Percentiles rank a stretch among this genome's conserved stretches.
These are phyloP conservation scores for Caenorhabditis wallacei DNA, from an alignment of 2,888 invertebrate species.

Conservation along the genomic window DNA sequence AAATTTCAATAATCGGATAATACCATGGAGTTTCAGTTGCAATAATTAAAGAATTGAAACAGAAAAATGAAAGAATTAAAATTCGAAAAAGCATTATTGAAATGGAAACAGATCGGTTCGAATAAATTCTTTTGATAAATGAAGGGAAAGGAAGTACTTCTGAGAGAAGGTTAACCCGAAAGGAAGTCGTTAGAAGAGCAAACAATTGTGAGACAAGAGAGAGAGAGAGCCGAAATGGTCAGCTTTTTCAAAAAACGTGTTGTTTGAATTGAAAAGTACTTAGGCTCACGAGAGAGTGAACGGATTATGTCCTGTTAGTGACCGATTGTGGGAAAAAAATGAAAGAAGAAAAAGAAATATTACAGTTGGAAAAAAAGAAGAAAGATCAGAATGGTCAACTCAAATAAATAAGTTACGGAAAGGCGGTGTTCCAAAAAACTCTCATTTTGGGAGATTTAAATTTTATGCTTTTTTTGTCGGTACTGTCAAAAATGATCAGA, in stretches of 20 bases:
- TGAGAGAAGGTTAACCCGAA: slow-evolving; percentile 5
- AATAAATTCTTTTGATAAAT: background rate
- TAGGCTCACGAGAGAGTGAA: slow-evolving; percentile 55
- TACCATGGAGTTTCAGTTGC: slow-evolving; percentile 67
- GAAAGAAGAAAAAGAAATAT: slow-evolving; percentile 4
- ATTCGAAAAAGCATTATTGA: slow-evolving; percentile 5
- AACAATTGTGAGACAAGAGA: slow-evolving; percentile 54
- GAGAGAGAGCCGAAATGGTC: slow-evolving; percentile 27
- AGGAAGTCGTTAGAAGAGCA: slow-evolving; percentile 52
- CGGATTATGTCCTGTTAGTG: slow-evolving; percentile 41
- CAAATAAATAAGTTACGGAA: background rate
- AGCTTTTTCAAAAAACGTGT: slow-evolving; percentile 44
- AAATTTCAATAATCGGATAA: slow-evolving; percentile 66
- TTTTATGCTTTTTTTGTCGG: background rate
- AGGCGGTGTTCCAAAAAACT: too few species aligned
- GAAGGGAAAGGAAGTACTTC: slow-evolving; percentile 36
- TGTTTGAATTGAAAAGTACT: slow-evolving; percentile 57
- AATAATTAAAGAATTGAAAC: slow-evolving; percentile 8
- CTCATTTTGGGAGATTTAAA: background rate
- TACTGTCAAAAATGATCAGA: too few species aligned
- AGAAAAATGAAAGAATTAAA: slow-evolving; percentile 7
- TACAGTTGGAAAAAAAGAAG: background rate
- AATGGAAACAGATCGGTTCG: background rate
- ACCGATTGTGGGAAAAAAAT: slow-evolving; percentile 24
- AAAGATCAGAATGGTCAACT: slow-evolving; percentile 1